Evolutionary conservation across 1,140 invertebrate species (phyloP).

Genomic region (Neodiprion lecontei): DNA sequence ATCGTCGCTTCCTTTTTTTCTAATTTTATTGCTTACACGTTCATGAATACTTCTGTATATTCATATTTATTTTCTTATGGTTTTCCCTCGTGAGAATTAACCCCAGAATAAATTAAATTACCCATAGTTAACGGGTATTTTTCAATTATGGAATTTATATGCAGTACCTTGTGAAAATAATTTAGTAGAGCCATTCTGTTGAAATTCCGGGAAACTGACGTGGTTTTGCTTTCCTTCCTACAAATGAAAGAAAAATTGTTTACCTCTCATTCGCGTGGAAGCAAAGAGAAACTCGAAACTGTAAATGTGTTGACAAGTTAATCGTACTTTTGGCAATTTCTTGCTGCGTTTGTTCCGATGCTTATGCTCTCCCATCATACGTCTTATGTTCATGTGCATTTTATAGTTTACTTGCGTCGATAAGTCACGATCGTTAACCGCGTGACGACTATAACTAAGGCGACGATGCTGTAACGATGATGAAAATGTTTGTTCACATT

Average conservation of each 20-base stretch:
- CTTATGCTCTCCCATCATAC: constrained; percentile 83
- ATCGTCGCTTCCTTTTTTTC: not conserved
- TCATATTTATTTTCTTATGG: not conserved
- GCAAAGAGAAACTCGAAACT: no score
- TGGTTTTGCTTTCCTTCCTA: constrained; percentile 84
- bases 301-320: no score
- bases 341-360: constrained; percentile 83
- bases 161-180: constrained; percentile 84
- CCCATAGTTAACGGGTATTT: no score
- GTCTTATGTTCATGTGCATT: constrained; percentile 89
- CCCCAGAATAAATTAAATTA: not conserved
- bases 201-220: constrained; percentile 85
- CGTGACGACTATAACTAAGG: constrained; percentile 88
- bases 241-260: constrained; percentile 32
- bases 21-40: constrained; percentile 11
- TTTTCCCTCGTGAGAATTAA: not conserved
- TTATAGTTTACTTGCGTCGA: constrained; percentile 87
- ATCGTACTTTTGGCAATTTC: constrained; percentile 61
- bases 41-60: not conserved
- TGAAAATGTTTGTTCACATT: not conserved
- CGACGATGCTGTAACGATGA: constrained; percentile 77
- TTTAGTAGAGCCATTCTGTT: constrained; percentile 80
- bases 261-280: no score
- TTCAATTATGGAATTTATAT: constrained; percentile 49
- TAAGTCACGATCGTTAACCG: constrained; percentile 87